Base-by-base conservation (phyloP, 1,140 invertebrate species). In the Drosophila tsacasi region DNA sequence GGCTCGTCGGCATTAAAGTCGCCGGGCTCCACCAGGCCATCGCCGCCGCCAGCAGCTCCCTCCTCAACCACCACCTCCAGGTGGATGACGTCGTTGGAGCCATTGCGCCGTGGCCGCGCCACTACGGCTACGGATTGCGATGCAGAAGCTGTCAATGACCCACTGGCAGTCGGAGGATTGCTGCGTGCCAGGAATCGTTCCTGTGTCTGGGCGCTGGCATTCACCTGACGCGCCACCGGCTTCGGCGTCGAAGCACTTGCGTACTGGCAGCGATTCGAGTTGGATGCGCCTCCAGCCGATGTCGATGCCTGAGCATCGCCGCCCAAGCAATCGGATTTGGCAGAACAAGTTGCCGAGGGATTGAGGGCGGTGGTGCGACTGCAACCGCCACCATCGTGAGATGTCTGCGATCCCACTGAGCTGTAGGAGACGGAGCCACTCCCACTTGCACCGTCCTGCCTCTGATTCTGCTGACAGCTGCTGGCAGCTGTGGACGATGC, bases 161-260 rank as follows among this genome's bases (percentile, higher is more conserved):
- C 55, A 44, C 27, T 60, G 12, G 39, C 60, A 35, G 58, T 57
- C 19, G 47, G 42, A 3, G 63, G 35, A 39, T 67, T 79, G n/a
- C 65, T 71, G 32, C 89, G 83, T 7, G 59, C 71, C 15, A 92
- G 47, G 67, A 91, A 86, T 30, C 87, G 79, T 39, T 92, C 91
- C 54, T 84, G 81, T 9, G 91, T 92, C 61, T 92, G 91, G 13
- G 91, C 91, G 40, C 90, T 92, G 27, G 91, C 89, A 61, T 91
- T 81, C 0, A 93, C 86, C 54, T 92, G 89, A 27, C 89, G 76
- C 19, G 83, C 23, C 12, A 39, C 35, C n/a, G 58, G 2, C 17
- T 62, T 62, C 9, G 19, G 12, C 62, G 79, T 83, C 3, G 68
- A 25, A 19, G 69, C 30, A 2, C 72, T 69, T 10, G 86, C 81